phyloP scores from a whole-genome alignment of 92 coral and sea anemone species.

The Palythoa caribaeorum region DNA sequence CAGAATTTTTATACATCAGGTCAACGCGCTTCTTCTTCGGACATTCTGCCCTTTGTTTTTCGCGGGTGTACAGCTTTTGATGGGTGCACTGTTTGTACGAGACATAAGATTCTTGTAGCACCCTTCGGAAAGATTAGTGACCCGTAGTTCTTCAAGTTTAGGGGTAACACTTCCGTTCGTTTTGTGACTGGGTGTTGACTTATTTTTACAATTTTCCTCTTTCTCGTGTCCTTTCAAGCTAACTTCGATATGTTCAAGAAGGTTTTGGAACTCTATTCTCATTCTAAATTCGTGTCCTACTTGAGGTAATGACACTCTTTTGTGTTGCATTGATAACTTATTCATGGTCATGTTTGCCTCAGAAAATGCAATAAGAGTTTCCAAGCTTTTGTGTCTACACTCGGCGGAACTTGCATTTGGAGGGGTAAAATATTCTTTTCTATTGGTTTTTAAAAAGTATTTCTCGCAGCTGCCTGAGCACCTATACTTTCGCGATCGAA shows the following conservation, averaged over 20 bases:
- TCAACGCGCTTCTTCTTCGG: constrained; percentile 12
- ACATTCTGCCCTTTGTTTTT: background rate
- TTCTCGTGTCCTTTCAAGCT: background rate
- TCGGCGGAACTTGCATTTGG: background rate
- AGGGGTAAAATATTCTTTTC: background rate
- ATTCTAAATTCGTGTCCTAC: background rate
- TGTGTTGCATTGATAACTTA: background rate
- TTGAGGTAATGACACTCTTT: background rate
- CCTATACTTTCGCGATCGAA: background rate
- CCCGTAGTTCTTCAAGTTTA: background rate
- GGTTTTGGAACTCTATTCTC: background rate
- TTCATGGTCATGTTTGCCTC: background rate
- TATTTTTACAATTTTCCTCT: background rate
- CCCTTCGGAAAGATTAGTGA: background rate
- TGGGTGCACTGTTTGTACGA: constrained; percentile 21
- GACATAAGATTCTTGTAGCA: background rate
- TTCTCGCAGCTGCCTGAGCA: constrained; percentile 20
- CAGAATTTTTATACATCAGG: background rate
- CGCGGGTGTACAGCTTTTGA: background rate
- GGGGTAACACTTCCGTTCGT: background rate
- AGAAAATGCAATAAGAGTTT: background rate
- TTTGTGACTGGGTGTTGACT: background rate
- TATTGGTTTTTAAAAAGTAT: constrained; percentile 20
- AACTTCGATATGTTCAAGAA: background rate
- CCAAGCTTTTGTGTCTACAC: background rate